Conservation (phyloP, 1,140 invertebrate species). For the Trinorchestia longiramus region DNA sequence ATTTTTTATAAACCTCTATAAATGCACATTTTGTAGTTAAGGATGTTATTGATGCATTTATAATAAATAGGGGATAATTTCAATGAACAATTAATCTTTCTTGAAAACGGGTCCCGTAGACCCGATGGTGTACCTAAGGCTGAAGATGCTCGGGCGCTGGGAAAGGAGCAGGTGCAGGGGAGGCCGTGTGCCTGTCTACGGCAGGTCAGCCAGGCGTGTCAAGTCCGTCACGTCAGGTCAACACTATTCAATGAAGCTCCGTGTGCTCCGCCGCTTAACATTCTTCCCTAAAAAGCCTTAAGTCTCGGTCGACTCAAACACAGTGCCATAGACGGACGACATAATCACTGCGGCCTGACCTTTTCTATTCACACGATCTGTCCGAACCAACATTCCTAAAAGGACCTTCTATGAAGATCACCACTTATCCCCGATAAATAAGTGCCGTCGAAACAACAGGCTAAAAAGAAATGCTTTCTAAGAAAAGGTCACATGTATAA, state of each 20-base stretch:
- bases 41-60: no score
- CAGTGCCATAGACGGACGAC: neutral
- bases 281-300: neutral
- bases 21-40: no score
- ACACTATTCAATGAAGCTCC: conserved; percentile 25
- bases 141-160: no score
- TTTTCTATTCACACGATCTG: neutral
- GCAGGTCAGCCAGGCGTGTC: conserved; percentile 25
- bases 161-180: neutral
- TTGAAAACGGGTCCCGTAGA: no score
- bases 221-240: conserved; percentile 25
- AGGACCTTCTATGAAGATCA: neutral
- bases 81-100: no score
- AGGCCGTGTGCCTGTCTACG: neutral
- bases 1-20: no score
- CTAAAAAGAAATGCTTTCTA: neutral
- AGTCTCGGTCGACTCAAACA: neutral
- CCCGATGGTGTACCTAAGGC: no score
- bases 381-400: neutral
- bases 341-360: neutral
- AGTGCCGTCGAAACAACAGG: neutral
- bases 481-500: neutral
- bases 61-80: no score
- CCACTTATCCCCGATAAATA: neutral
- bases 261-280: conserved; percentile 33